Evolutionary conservation across 2,888 invertebrate species (phyloP), one percentile per base, ranked within the genome.

Genomic region (Pristionchus japonicus): DNA sequence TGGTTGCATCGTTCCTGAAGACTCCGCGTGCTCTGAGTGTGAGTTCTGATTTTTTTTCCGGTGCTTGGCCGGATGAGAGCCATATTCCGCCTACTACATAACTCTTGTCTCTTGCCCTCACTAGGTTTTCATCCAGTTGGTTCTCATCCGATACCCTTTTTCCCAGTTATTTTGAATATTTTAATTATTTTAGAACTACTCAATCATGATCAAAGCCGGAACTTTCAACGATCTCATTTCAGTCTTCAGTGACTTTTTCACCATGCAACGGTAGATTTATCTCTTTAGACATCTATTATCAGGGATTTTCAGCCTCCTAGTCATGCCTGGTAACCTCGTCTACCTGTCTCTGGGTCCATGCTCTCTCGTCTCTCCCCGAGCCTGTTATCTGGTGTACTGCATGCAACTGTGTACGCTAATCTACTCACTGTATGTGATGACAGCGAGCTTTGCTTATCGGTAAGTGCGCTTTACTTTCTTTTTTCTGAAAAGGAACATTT

Each of bases 151-250:
- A n/a, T n/a, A n/a, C n/a, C n/a, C n/a, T 31, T 27, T 4, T 64
- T 64, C 7, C 3, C 31, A 27, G 6, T 11, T 27, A 64, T 27
- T 11, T 13, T 27, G 9, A 64, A 64, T 64, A 4, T 70, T 70
- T 70, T 70, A 23, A 17, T 7, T 23, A 9, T 6, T 70, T 37
- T 15, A 70, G 70, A 70, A 23, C 34, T 70, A 70, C 37, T 70
- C 70, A 17, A 37, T 70, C 34, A 70, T 70, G 70, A 70, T 70
- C 70, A 70, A 70, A 70, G 17, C 37, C 31, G 70, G 70, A 34
- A 17, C 70, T 2, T 4, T 70, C 11, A 70, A 70, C 70, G 70
- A 70, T 70, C 70, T 70, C 1, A 37, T 70, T 3, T 34, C 70
- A 1, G 17, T 70, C 37, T 31, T 34, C 31, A 37, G 70, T 17